Conservation (phyloP, 2,888 invertebrate genomes). For the Idaea aversata region DNA sequence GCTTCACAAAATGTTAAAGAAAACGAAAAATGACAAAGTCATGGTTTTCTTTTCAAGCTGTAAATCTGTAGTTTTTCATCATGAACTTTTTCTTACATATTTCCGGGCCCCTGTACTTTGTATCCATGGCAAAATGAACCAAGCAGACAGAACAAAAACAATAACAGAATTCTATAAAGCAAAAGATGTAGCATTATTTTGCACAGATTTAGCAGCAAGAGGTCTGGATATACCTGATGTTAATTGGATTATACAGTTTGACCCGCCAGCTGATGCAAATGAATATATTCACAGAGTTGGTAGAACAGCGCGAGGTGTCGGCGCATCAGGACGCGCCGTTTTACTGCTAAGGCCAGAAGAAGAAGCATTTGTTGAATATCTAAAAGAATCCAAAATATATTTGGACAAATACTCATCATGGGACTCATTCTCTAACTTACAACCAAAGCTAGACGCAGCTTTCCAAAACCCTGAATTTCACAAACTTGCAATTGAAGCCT, state of each 20-base stretch:
- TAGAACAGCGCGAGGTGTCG: constrained; percentile 96
- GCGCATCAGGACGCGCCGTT: constrained; percentile 93
- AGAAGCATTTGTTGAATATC: constrained; percentile 92
- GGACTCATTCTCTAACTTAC: constrained; percentile 62
- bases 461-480: constrained; percentile 93
- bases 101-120: constrained; percentile 94
- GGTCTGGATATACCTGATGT: constrained; percentile 98
- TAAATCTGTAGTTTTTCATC: constrained; percentile 96
- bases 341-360: constrained; percentile 96
- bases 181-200: constrained; percentile 92
- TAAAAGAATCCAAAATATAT: constrained; percentile 95
- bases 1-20: constrained; percentile 97
- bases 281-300: constrained; percentile 99
- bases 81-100: constrained; percentile 92
- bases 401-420: constrained; percentile 89
- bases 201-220: constrained; percentile 98
- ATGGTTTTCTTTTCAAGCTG: constrained; percentile 99
- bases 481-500: constrained; percentile 95
- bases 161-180: constrained; percentile 98
- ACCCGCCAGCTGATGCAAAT: constrained; percentile 99
- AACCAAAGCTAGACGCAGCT: constrained; percentile 89
- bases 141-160: constrained; percentile 95
- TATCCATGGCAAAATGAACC: constrained; percentile 99
- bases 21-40: constrained; percentile 93
- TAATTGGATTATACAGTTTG: constrained; percentile 99